Evolutionary conservation across 2,797 vertebrate genomes (phyloP).

Genomic region (Rhincodon typus): DNA sequence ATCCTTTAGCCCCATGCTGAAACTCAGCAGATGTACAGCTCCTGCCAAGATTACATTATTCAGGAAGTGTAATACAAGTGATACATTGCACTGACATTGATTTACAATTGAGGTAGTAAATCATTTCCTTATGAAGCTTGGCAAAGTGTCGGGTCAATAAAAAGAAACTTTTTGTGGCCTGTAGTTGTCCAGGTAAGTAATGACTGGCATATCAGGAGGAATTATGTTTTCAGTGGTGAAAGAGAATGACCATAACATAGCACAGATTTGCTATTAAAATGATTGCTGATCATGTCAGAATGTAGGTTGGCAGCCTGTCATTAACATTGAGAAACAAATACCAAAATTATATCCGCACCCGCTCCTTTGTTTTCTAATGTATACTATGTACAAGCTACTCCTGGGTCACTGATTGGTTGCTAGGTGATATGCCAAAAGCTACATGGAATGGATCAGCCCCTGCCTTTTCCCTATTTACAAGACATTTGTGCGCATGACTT

Average conservation of each 20-base stretch:
- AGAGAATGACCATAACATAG: neutral
- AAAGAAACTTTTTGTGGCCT: slow-evolving; percentile 2
- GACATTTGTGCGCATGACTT: neutral
- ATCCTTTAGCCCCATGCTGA: neutral
- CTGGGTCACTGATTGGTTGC: neutral
- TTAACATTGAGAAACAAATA: neutral
- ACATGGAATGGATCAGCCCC: neutral
- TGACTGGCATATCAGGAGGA: too few species aligned
- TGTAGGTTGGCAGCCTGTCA: neutral
- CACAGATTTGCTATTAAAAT: neutral
- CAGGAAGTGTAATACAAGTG: slow-evolving; percentile 26
- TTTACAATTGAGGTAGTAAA: slow-evolving; percentile 42
- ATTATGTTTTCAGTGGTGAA: neutral
- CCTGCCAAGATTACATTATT: slow-evolving; percentile 40
- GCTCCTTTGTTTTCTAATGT: neutral
- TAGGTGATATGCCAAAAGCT: neutral
- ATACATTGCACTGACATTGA: slow-evolving; percentile 42
- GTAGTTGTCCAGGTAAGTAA: slow-evolving; percentile 25
- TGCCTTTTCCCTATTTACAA: neutral
- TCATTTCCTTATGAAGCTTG: neutral
- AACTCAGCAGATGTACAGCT: slow-evolving; percentile 27
- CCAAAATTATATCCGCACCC: neutral
- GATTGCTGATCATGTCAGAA: neutral
- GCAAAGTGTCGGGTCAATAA: neutral
- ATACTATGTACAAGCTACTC: neutral